Percentiles rank a stretch among this genome's conserved stretches.
Evolutionary conservation across 2,888 invertebrate genomes (phyloP).

Genomic region (Noctua janthina): DNA sequence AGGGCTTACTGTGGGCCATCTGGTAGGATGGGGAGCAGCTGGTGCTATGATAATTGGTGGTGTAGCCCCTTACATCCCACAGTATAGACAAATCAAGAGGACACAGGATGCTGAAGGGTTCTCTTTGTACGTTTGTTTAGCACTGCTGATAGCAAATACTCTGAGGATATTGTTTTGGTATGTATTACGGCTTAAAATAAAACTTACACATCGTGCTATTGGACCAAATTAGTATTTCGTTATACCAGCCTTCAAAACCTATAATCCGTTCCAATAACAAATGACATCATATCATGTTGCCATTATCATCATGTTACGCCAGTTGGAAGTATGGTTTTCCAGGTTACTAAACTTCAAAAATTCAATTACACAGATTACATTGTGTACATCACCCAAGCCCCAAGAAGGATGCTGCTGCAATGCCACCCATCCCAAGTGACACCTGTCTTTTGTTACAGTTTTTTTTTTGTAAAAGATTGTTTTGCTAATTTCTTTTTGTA

Average conservation of each 20-base stretch:
- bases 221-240: not conserved
- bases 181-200: conserved; percentile 75
- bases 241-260: not conserved
- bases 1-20: conserved; percentile 93
- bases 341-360: not conserved
- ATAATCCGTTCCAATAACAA: not conserved
- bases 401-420: not conserved
- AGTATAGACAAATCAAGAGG: conserved; percentile 97
- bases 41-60: conserved; percentile 98
- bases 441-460: not conserved
- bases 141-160: conserved; percentile 98
- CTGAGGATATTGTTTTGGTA: conserved; percentile 99
- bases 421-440: not conserved
- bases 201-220: not conserved
- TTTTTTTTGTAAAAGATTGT: not conserved
- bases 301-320: not conserved
- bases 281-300: not conserved
- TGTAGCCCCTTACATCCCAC: conserved; percentile 98
- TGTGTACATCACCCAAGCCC: not conserved
- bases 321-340: not conserved
- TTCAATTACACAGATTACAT: not conserved
- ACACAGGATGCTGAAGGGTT: conserved; percentile 99
- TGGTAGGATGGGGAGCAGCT: conserved; percentile 95
- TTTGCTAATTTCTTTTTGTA: not conserved
- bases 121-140: conserved; percentile 98